These are phyloP conservation scores for Tetraodon nigroviridis DNA, from an alignment of 2,113 vertebrate species.

Conservation along the genomic window DNA sequence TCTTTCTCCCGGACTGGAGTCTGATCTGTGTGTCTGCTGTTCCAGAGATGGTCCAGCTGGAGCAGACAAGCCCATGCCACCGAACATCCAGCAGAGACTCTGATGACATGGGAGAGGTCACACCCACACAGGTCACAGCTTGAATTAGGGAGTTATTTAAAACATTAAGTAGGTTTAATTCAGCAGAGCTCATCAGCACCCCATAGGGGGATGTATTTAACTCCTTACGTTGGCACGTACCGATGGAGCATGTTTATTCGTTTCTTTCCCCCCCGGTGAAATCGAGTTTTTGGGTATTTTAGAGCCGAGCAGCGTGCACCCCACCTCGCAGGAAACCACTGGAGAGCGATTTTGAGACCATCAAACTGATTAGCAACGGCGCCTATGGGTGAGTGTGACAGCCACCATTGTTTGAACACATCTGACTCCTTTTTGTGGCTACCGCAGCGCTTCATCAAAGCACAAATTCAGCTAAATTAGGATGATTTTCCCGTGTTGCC, in stretches of 20 bases:
- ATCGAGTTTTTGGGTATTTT: constrained; percentile 25
- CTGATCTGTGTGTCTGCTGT: constrained; percentile 5
- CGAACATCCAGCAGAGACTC: constrained; percentile 68
- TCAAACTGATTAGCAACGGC: constrained; percentile 94
- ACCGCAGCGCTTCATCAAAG: constrained; percentile 29
- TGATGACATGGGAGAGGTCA: constrained; percentile 76
- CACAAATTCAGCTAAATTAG: constrained; percentile 17
- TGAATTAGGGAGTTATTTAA: not conserved
- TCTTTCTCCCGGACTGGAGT: not conserved
- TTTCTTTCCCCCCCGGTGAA: constrained; percentile 9
- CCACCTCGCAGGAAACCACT: constrained; percentile 83
- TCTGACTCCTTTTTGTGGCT: constrained; percentile 20
- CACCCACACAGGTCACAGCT: constrained; percentile 52
- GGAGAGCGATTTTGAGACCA: constrained; percentile 90
- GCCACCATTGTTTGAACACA: constrained; percentile 18
- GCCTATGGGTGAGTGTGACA: constrained; percentile 85
- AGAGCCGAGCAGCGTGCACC: constrained; percentile 66
- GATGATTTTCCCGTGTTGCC: constrained; percentile 1
- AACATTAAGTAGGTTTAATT: not conserved
- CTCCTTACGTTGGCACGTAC: not conserved
- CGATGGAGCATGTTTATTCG: constrained; percentile 5
- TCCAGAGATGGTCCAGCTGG: constrained; percentile 85
- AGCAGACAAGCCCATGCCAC: constrained; percentile 75
- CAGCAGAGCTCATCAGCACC: too few species aligned
- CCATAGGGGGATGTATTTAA: not conserved